Evolutionary conservation across 2,888 invertebrate genomes (phyloP), one percentile per base, ranked within the genome.

Genomic region (Macroteleia sp.): DNA sequence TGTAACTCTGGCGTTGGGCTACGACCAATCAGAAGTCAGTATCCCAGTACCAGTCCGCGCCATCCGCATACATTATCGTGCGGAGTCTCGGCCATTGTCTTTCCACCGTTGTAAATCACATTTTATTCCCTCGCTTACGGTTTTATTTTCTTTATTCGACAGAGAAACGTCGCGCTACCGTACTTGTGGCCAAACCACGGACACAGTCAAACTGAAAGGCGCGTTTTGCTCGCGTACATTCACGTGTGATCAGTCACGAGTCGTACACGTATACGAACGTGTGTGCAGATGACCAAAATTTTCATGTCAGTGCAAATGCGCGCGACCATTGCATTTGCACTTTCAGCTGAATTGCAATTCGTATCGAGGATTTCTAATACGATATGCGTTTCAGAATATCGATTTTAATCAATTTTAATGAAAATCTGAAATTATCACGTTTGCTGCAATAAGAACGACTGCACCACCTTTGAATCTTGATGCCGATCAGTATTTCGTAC

Each of bases 71-170:
- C 89, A 90, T 90, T 90, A 90, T 90, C 89, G 86, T 86, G 85
- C 86, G 84, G 88, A 86, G 87, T 87, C 89, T 87, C 88, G 89
- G 89, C 90, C 90, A 90, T 90, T 90, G 90, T 90, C 90, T 90
- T 90, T 90, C 86, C 87, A 88, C 86, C 86, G 89, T 90, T 90
- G 90, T 90, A 90, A 90, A 90, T 90, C 90, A 90, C 90, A 90
- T 90, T 90, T 90, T 90, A 90, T 90, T 90, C 89, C 89, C 90
- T 89, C 87, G 89, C 89, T 89, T 90, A 88, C 89, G 85, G 88
- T 90, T 88, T 90, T 88, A 87, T 90, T 90, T 89, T 90, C 88
- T 89, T 90, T 90, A 90, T 90, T 89, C 89, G 88, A 84, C 88
- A 87, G 87, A 89, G 88, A 89, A 89, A 89, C 89, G 89, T 89